Base-by-base conservation (phyloP, 1,140 invertebrate species). In the Drosophila mojavensis region DNA sequence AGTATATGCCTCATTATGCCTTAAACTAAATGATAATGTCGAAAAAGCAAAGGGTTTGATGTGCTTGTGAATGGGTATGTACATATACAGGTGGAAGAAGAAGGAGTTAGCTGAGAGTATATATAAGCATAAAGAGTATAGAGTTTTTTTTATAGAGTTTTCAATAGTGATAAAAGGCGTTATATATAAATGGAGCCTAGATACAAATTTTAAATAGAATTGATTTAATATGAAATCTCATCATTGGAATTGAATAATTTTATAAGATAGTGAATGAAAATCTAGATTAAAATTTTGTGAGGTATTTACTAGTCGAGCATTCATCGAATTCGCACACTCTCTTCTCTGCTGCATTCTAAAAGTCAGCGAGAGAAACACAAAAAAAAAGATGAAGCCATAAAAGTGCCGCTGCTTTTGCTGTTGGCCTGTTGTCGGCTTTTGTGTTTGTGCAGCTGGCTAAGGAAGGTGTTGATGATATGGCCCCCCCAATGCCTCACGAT, bases 401-500 rank as follows among this genome's bases (percentile, higher is more conserved):
- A 86, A 88, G 50, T 77, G 83, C 79, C 83, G 79, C 79, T 85
- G 71, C 55, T 86, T 85, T 79, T 81, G 68, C 48, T 39, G 36
- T 43, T 53, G 17, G 11, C 13, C 41, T 47, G 28, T 73, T 51
- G 26, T 11, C 24, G 76, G 72, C 77, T 70, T 78, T 78, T 78
- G 65, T 78, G 65, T 73, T 69, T 69, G 78, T 79, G 78, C 72
- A 80, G 75, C 67, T 78, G 77, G 69, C 73, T 61, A 45, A 48
- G 76, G 73, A 83, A 86, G 84, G 80, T 88, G 84, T 88, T 88
- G 84, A 85, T 78, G 71, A 64, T 73, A 75, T 85, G 75, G 68
- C 70, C 17, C 5, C 5, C 11, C 1, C 54, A 51, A 71, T 61
- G 51, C 41, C 51, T 45, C 33, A 11, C 24, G 24, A 47, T 6